These are phyloP conservation scores for Coelopa pilipes DNA, from an alignment of 2,888 invertebrate species.

Conservation along the genomic window DNA sequence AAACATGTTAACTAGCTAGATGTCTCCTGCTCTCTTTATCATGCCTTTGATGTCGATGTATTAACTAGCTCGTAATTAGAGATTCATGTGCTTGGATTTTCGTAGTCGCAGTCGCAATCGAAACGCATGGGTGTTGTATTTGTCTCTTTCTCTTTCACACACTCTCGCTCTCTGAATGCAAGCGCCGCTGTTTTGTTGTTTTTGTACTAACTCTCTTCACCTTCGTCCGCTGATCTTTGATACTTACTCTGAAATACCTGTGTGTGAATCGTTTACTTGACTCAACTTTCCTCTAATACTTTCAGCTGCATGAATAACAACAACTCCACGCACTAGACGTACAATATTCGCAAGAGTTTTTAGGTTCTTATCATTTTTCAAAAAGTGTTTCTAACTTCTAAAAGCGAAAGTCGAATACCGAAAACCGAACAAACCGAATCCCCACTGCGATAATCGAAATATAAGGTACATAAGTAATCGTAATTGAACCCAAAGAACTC, in stretches of 20 bases:
- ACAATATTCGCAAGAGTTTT: slow-evolving; percentile 61
- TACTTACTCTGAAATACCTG: neutral
- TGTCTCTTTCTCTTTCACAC: neutral
- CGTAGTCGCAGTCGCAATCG: too few species aligned
- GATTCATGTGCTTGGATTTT: too few species aligned
- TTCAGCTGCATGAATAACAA: slow-evolving; percentile 67
- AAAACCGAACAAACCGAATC: too few species aligned
- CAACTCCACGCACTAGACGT: slow-evolving; percentile 64
- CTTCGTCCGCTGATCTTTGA: neutral
- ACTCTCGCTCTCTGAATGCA: neutral
- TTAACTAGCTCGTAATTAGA: too few species aligned
- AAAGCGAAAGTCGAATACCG: neutral
- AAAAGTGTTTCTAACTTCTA: slow-evolving; percentile 61
- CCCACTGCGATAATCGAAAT: neutral
- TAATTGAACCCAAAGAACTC: too few species aligned
- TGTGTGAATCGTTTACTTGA: slow-evolving; percentile 16
- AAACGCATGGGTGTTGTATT: too few species aligned
- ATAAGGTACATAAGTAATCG: neutral
- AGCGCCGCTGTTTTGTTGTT: neutral
- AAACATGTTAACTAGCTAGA: too few species aligned
- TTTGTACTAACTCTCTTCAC: neutral
- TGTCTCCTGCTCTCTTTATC: too few species aligned
- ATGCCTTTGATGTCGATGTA: too few species aligned
- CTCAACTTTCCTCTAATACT: slow-evolving; percentile 49
- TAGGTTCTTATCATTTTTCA: slow-evolving; percentile 62